Base-by-base conservation (phyloP, 2,888 invertebrate genomes). In the Hyles lineata region DNA sequence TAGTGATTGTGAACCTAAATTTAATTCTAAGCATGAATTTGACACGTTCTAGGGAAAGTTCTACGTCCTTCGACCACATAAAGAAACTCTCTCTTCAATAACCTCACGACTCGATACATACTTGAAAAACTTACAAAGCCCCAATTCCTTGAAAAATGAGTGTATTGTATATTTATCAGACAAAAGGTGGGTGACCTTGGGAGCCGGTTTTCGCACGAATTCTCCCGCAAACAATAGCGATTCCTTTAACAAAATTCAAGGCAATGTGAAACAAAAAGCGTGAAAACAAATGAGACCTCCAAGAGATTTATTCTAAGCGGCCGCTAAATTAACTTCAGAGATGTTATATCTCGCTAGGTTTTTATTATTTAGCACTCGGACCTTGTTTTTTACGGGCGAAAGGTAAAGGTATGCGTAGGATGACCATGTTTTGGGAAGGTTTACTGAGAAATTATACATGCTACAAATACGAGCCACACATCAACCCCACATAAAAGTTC, bases 281-380 rank as follows among this genome's bases (percentile, higher is more conserved):
- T 78, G 80, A 79, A 81, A 82, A 83, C 82, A 87, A 89, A 87
- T 83, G 85, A 84, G 86, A 84, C 83, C 83, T 76, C 78, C 74
- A 75, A 75, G 82, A 87, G 86, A 89, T 89, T 90, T 90, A 89
- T 89, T 86, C 77, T 83, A 83, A 85, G 81, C 86, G 82, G 82
- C 81, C 80, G 83, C 80, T 82, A 86, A 88, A 88, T 87, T 87
- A 86, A 87, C 87, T 85, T 75, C 78, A 79, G 82, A 82, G 84
- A 87, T 85, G 86, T 87, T 86, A 85, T 82, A 84, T 82, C 79
- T 82, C 85, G 82, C 82, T 77, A 77, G 70, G 70, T 83, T 87
- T 88, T 86, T 87, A 86, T 88, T 87, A 88, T 87, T 87, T 87
- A 87, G 81, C 83, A 84, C 84, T 82, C 80, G 76, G 79, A 77